These are phyloP conservation scores for Amblyraja radiata DNA, from an alignment of 2,797 vertebrate species.

Conservation along the genomic window DNA sequence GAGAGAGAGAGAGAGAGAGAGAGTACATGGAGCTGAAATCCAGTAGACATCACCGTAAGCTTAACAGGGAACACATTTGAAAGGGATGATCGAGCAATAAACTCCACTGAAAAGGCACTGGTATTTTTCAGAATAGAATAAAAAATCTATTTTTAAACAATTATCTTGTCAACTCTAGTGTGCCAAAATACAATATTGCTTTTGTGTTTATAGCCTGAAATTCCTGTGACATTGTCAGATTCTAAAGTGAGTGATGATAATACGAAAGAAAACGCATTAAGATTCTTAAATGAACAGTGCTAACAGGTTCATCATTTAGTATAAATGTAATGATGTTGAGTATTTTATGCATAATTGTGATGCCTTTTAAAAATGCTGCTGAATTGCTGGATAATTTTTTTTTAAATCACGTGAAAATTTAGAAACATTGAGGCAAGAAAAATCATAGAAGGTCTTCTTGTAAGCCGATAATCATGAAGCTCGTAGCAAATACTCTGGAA, in stretches of 20 bases:
- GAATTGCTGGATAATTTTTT: background rate
- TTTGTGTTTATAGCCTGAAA: constrained; percentile 8
- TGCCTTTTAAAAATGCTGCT: background rate
- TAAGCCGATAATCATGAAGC: background rate
- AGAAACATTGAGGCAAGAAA: constrained; percentile 2
- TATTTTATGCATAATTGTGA: background rate
- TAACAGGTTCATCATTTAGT: constrained; percentile 11
- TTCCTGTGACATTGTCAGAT: background rate
- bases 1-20: constrained; percentile 45
- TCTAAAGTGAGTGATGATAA: background rate
- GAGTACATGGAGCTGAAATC: constrained; percentile 47
- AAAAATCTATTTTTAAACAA: constrained; percentile 29
- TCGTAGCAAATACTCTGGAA: background rate
- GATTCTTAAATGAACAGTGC: constrained; percentile 5
- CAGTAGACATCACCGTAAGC: constrained; percentile 47
- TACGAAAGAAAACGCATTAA: background rate
- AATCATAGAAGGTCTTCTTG: background rate
- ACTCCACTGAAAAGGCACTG: constrained; percentile 11
- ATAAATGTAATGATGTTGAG: constrained; percentile 21
- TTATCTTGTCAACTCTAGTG: background rate
- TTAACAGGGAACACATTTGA: constrained; percentile 6
- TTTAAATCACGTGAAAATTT: background rate
- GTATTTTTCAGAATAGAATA: constrained; percentile 32
- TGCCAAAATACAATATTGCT: constrained; percentile 29
- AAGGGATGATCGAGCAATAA: constrained; percentile 33